These are phyloP conservation scores for Pammene aurita DNA, from an alignment of 2,888 invertebrate species.

Conservation along the genomic window DNA sequence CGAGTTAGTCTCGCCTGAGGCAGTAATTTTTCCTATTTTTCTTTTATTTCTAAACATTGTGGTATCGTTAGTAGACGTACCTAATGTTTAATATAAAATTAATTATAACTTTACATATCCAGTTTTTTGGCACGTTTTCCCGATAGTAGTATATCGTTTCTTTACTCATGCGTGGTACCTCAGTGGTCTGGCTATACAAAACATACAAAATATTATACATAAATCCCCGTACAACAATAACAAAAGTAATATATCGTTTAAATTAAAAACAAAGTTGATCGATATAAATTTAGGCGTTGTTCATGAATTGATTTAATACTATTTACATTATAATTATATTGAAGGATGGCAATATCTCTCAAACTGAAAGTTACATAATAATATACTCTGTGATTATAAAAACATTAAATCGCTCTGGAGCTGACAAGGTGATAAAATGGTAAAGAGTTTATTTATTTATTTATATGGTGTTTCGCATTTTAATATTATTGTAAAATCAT, in stretches of 20 bases:
- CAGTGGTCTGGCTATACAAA: conserved; percentile 23
- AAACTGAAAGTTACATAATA: conserved; percentile 3
- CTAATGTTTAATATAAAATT: too few species aligned
- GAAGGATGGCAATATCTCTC: conserved; percentile 8
- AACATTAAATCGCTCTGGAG: neutral
- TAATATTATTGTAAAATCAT: too few species aligned
- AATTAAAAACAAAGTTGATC: conserved; percentile 7
- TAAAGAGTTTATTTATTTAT: too few species aligned
- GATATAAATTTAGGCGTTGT: conserved; percentile 18
- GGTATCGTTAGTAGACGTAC: too few species aligned
- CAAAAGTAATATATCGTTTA: conserved; percentile 13
- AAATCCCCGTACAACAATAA: conserved; percentile 27
- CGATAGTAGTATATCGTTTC: neutral
- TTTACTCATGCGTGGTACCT: conserved; percentile 6
- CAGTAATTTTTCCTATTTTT: too few species aligned
- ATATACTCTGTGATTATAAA: conserved; percentile 10
- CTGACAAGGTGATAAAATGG: neutral
- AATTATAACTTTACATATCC: too few species aligned
- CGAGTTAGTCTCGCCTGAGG: too few species aligned
- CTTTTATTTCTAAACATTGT: too few species aligned
- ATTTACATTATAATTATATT: conserved; percentile 21
- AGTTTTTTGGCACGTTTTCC: too few species aligned
- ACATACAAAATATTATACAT: conserved; percentile 21
- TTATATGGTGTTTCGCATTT: too few species aligned
- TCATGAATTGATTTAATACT: conserved; percentile 22